Conservation (phyloP, 2,888 invertebrate genomes). For the Quadroppia sp. region DNA sequence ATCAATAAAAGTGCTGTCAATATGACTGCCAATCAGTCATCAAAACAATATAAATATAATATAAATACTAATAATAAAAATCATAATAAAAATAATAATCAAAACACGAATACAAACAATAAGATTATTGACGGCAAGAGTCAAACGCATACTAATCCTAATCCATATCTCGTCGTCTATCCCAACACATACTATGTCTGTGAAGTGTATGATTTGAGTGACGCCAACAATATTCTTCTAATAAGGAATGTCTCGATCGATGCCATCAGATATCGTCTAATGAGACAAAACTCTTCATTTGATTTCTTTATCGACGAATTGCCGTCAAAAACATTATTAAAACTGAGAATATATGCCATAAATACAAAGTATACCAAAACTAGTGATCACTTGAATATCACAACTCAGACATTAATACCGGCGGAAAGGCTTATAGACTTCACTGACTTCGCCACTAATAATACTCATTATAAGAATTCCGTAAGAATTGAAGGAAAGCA, state of each 20-base stretch:
- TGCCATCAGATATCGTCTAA: conserved; percentile 33
- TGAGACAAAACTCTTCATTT: conserved; percentile 37
- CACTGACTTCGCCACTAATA: background rate
- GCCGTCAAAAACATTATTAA: conserved; percentile 37
- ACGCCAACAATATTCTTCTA: background rate
- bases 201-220: conserved; percentile 38
- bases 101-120: background rate
- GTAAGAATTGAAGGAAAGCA: conserved; percentile 27
- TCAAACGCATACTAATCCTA: background rate
- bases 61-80: background rate
- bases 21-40: background rate
- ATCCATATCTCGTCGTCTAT: conserved; percentile 38
- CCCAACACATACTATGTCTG: conserved; percentile 43
- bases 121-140: conserved; percentile 15
- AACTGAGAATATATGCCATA: conserved; percentile 38
- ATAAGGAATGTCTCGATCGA: conserved; percentile 38
- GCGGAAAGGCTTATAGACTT: conserved; percentile 40
- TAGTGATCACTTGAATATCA: conserved; percentile 17
- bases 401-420: conserved; percentile 28
- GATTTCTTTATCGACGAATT: conserved; percentile 37
- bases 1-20: background rate
- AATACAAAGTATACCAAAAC: conserved; percentile 8
- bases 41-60: background rate
- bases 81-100: background rate
- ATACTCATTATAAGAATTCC: background rate